Conservation (phyloP, 2,888 invertebrate species). For the Agrotis puta region DNA sequence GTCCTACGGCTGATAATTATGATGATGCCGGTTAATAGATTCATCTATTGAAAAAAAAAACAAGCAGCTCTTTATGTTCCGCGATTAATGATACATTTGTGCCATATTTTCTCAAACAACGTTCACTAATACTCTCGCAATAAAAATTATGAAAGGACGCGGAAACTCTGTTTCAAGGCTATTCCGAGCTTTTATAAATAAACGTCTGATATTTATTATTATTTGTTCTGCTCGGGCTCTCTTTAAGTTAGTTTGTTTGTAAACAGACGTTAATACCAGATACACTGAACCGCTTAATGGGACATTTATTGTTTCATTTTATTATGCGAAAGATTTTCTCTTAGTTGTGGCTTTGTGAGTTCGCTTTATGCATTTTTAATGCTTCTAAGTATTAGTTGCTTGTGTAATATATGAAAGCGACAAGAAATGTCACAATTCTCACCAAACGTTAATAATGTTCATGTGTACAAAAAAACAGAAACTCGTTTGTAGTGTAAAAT, state of each 20-base stretch:
- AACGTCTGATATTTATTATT: slow-evolving; percentile 51
- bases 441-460: not conserved
- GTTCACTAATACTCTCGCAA: slow-evolving; percentile 10
- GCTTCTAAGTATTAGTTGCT: not conserved
- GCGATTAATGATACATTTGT: slow-evolving; percentile 9
- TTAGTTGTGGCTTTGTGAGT: not conserved
- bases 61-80: not conserved
- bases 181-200: slow-evolving; percentile 37
- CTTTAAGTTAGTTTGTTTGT: slow-evolving; percentile 52
- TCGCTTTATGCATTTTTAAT: not conserved
- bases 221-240: slow-evolving; percentile 36
- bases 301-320: slow-evolving; percentile 21
- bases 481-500: not conserved
- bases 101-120: slow-evolving; percentile 8
- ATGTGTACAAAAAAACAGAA: not conserved
- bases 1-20: too few relatives aligned
- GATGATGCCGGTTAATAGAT: not conserved
- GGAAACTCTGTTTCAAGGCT: slow-evolving; percentile 24
- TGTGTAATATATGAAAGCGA: not conserved
- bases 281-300: slow-evolving; percentile 41
- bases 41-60: not conserved
- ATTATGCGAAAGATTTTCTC: slow-evolving; percentile 13
- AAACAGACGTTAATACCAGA: slow-evolving; percentile 45
- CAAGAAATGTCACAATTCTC: not conserved
- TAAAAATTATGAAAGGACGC: slow-evolving; percentile 39